Evolutionary conservation across 2,797 vertebrate species (phyloP), one percentile per base, ranked within the genome.

Genomic region (Cyclopterus lumpus): DNA sequence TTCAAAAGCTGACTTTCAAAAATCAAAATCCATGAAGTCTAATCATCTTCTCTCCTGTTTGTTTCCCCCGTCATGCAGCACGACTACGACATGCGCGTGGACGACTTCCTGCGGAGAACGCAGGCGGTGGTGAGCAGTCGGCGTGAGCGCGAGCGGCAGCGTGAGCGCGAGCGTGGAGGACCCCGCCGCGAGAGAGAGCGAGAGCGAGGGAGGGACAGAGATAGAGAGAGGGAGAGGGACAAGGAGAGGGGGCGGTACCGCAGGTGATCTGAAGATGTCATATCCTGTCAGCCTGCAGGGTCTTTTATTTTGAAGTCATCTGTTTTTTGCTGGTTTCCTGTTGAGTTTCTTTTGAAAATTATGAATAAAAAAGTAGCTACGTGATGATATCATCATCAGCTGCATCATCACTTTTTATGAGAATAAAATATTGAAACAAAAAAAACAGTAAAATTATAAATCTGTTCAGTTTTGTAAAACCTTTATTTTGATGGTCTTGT

Each of bases 41-140:
- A 42, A 42, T n/a, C 2, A 46, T 49, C 44, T 46, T 2, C 4
- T 12, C 1, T 48, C 3, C 6, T 15, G 0, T 6, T 73, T 11
- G 10, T n/a, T 26, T 40, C 44, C 5, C 59, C 26, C 68, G 3
- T 85, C 78, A 82, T 80, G 16, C 93, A 99, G 98, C 98, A 99
- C 0, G 98, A 99, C 92, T 99, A 99, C 16, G 98, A 99, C 84
- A 99, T 99, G 98, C 96, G 97, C 3, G 97, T 99, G 77, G 98
- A 99, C 0, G 98, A 99, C 92, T 99, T 99, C 88, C 95, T 99
- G 84, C 95, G 98, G 53, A 95, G 98, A 49, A 99, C 97, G 0
- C 98, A 99, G 92, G 97, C 97, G 0, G 98, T 98, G 71, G 98
- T 99, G 82, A 98, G 97, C 38, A 96, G 97, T 24, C 95, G 97